Base-by-base conservation (phyloP, 2,888 invertebrate genomes). In the Lycia hirtaria region DNA sequence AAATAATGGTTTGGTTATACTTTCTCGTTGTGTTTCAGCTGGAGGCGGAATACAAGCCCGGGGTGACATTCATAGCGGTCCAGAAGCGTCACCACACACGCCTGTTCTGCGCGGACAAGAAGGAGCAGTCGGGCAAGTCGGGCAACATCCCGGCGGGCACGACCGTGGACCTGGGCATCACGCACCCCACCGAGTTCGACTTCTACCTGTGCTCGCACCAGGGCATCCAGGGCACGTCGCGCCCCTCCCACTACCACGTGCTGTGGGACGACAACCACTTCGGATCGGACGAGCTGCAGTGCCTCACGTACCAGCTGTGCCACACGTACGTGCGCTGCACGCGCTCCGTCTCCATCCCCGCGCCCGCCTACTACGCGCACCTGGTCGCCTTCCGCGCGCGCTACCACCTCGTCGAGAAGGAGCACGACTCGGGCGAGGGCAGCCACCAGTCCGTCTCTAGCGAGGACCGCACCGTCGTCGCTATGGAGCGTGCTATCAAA, bases 141-240 rank as follows among this genome's bases (percentile, higher is more conserved):
- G 99, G 99, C 60, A 99, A 99, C 93, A 99, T 99, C 80, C 99
- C 99, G 28, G 99, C 99, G 17, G 99, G 99, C 53, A 99, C 99
- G 53, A 99, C 99, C 0, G 99, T 99, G 41, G 99, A 99, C 92
- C 98, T 99, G 63, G 99, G 99, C 72, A 99, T 99, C 83, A 99
- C 99, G 43, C 99, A 99, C 93, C 99, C 99, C 45, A 99, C 99
- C 3, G 99, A 99, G 92, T 99, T 99, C 89, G 99, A 99, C 92
- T 99, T 99, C 93, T 99, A 99, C 89, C 94, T 99, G 58, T 99
- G 99, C 94, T 98, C 97, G 88, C 98, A 98, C 87, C 98, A 98
- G 90, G 98, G 98, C 68, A 98, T 98, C 73, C 84, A 99, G 97
- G 99, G 99, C 80, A 99, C 99, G 64, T 98, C 98, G 71, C 95